Evolutionary conservation across 2,888 invertebrate species (phyloP), one percentile per base, ranked within the genome.

Genomic region (Pecten maximus): DNA sequence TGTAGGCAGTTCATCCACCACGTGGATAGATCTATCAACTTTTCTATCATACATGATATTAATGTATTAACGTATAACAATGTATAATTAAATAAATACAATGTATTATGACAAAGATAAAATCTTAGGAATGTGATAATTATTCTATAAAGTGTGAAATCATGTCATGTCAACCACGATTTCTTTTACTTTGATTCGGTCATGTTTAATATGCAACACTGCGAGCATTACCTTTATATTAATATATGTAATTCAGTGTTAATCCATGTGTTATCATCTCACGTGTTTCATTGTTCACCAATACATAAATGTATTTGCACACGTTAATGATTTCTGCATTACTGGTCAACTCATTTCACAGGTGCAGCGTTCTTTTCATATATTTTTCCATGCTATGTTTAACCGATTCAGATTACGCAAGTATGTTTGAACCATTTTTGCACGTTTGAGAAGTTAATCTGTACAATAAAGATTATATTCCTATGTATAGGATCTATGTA

Each of bases 141-240:
- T 35, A 74, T 35, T 74, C 74, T 74, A 28, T 74, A 74, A 35
- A 35, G 74, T 74, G 74, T 74, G 28, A 74, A 74, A 74, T 74
- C 8, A 74, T 74, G 28, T 74, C 2, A 74, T 74, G 28, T 74
- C 74, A 74, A 74, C 74, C 15, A 28, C 6, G 48, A 60, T 60
- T 16, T 10, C 6, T 2, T 60, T 23, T 4, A n/a, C 19, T 2
- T 19, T 23, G 60, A 60, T 60, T 2, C n/a, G 60, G n/a, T 23
- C n/a, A 60, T 60, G 23, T 74, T 12, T 74, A 10, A 74, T 74
- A 10, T 74, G 50, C 50, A 54, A 54, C 50, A 54, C 12, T 44
- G 44, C 44, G 12, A 8, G 44, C 44, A 44, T 12, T n/a, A n/a
- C n/a, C n/a, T n/a, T n/a, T n/a, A n/a, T n/a, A n/a, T n/a, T n/a